Evolutionary conservation across 2,888 invertebrate genomes (phyloP).

Genomic region (Uloborus plumipes): DNA sequence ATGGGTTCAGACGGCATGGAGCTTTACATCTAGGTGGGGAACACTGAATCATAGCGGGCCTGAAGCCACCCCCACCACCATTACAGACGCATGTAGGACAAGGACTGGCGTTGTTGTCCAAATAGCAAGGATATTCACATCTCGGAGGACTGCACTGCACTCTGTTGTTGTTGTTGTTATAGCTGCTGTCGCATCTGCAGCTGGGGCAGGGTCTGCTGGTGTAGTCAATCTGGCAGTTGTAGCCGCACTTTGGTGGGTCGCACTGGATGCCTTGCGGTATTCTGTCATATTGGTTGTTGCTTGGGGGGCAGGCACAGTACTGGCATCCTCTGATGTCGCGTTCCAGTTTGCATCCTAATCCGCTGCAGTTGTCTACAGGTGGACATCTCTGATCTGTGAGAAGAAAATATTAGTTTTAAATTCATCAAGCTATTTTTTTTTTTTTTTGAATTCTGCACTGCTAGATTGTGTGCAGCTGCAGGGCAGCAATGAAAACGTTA

Average conservation of each 20-base stretch:
- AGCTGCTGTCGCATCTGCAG: constrained; percentile 18
- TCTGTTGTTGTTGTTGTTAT: neutral
- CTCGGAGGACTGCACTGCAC: constrained; percentile 22
- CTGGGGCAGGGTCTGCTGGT: constrained; percentile 29
- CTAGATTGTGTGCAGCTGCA: no score
- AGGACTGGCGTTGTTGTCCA: constrained; percentile 16
- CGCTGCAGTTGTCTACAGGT: no score
- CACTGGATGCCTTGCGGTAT: constrained; percentile 15
- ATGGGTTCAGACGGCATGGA: constrained; percentile 20
- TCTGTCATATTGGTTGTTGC: neutral
- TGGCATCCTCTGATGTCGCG: neutral
- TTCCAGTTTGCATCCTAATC: neutral
- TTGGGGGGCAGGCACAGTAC: neutral
- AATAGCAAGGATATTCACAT: constrained; percentile 13
- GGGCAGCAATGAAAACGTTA: no score
- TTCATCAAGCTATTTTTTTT: no score
- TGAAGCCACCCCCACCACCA: neutral
- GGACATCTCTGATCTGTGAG: no score
- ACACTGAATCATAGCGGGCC: constrained; percentile 8
- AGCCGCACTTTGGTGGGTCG: constrained; percentile 18
- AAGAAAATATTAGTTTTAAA: no score
- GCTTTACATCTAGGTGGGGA: constrained; percentile 25
- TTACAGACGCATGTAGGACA: constrained; percentile 33
- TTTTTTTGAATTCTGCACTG: no score
- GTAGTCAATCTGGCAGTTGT: constrained; percentile 19